Percentiles rank a stretch among this genome's conserved stretches.
Conservation (phyloP, 2,797 vertebrate species). For the Rhynchotus rufescens region DNA sequence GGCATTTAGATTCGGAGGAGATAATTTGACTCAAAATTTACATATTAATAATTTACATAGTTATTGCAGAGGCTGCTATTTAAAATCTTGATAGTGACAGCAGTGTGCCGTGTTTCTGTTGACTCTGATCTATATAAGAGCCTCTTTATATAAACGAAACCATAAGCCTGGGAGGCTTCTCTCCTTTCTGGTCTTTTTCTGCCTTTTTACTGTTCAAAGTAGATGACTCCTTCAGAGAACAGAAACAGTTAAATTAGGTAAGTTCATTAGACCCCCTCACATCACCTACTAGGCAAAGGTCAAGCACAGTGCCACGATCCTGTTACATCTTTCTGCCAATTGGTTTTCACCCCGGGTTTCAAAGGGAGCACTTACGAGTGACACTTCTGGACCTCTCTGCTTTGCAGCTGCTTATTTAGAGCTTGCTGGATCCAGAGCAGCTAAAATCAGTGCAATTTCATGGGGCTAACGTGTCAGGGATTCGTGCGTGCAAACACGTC, state of each 20-base stretch:
- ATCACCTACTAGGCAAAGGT: conserved; percentile 67
- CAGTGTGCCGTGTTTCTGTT: conserved; percentile 1
- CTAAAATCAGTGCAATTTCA: conserved; percentile 59
- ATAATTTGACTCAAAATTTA: conserved; percentile 65
- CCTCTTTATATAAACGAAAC: conserved; percentile 24
- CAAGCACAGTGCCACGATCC: conserved; percentile 64
- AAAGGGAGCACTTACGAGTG: conserved; percentile 75
- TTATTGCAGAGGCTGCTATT: conserved; percentile 66
- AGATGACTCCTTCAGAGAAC: neutral
- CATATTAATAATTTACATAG: conserved; percentile 73
- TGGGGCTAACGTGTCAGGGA: conserved; percentile 44
- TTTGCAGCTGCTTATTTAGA: conserved; percentile 74
- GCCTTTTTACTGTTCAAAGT: neutral
- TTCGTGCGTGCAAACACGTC: conserved; percentile 28
- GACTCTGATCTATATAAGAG: conserved; percentile 38
- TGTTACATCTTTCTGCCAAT: conserved; percentile 75
- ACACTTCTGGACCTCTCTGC: conserved; percentile 68
- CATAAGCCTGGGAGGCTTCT: neutral
- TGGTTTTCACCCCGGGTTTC: conserved; percentile 72
- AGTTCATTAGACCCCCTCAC: conserved; percentile 60
- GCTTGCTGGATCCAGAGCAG: conserved; percentile 53
- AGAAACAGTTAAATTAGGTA: conserved; percentile 73
- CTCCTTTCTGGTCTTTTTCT: neutral
- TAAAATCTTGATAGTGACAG: conserved; percentile 65
- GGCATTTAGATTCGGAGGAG: conserved; percentile 48